A percentile compares a stretch with the other conserved stretches of the same genome.
phyloP scores from a whole-genome alignment of 2,888 invertebrate genomes.

The Thecophora atra region DNA sequence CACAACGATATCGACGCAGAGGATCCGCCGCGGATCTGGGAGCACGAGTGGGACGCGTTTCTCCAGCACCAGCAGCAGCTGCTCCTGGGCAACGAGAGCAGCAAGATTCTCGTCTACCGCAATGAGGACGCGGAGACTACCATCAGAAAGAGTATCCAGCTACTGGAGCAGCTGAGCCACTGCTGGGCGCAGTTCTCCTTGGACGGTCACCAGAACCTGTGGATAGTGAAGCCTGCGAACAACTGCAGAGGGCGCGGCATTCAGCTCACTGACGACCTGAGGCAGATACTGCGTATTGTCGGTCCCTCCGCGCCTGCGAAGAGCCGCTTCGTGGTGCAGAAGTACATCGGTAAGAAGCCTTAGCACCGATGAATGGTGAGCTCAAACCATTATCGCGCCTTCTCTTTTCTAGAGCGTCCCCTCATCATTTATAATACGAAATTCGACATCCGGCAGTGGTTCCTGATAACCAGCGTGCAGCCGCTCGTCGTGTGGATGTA shows the following conservation, averaged over 20 bases:
- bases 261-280: constrained; percentile 83
- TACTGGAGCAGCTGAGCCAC: constrained; percentile 74
- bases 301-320: constrained; percentile 75
- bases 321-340: constrained; percentile 90
- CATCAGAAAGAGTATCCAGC: constrained; percentile 68
- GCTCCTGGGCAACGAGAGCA: constrained; percentile 72
- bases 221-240: constrained; percentile 96
- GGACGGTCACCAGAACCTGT: constrained; percentile 88
- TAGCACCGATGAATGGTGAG: not conserved
- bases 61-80: constrained; percentile 75
- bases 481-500: constrained; percentile 94
- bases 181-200: constrained; percentile 84
- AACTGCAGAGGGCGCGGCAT: constrained; percentile 93
- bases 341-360: constrained; percentile 83
- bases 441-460: constrained; percentile 97
- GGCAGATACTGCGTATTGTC: constrained; percentile 82
- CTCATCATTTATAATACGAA: constrained; percentile 89
- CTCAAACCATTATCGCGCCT: not conserved
- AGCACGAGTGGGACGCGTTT: constrained; percentile 91
- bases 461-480: constrained; percentile 88
- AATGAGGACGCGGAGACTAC: constrained; percentile 55
- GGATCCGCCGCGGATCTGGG: constrained; percentile 74
- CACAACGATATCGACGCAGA: constrained; percentile 77
- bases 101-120: constrained; percentile 66
- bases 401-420: constrained; percentile 76